Conservation (phyloP, 2,113 vertebrate species). For the Pontoporia blainvillei region DNA sequence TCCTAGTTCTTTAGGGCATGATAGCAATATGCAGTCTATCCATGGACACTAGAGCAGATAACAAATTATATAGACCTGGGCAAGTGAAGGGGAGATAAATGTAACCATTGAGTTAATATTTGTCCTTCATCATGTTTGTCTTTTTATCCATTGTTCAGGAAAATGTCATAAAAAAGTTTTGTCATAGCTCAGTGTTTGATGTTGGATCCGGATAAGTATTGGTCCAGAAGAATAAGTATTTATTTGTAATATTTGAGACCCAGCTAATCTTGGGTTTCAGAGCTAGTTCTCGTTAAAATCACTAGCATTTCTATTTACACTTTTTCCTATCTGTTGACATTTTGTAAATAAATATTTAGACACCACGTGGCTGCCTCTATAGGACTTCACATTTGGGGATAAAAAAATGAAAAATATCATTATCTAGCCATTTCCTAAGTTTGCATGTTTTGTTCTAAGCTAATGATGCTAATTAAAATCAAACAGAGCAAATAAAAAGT, state of each 20-base stretch:
- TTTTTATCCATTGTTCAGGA: not conserved
- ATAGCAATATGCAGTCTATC: not conserved
- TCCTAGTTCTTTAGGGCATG: not conserved
- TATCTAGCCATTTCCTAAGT: not conserved
- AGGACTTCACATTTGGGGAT: constrained; percentile 1
- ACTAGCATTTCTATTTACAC: constrained; percentile 35
- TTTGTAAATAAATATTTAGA: constrained; percentile 58
- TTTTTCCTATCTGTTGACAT: constrained; percentile 31
- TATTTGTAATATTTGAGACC: constrained; percentile 12
- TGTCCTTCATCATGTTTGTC: not conserved
- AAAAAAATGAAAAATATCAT: not conserved
- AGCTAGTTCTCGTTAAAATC: constrained; percentile 49
- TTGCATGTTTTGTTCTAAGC: not conserved
- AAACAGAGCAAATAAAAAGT: not conserved
- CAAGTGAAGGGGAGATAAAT: not conserved
- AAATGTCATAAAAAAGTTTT: not conserved
- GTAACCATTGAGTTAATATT: not conserved
- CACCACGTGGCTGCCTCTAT: not conserved
- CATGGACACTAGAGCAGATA: not conserved
- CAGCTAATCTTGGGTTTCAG: constrained; percentile 27
- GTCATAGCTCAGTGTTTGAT: not conserved
- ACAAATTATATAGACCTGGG: not conserved
- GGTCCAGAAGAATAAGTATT: constrained; percentile 23
- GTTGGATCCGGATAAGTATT: not conserved
- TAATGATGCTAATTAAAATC: constrained; percentile 33